Evolutionary conservation across 2,888 invertebrate genomes (phyloP).

Genomic region (Mechanitis mazaeus): DNA sequence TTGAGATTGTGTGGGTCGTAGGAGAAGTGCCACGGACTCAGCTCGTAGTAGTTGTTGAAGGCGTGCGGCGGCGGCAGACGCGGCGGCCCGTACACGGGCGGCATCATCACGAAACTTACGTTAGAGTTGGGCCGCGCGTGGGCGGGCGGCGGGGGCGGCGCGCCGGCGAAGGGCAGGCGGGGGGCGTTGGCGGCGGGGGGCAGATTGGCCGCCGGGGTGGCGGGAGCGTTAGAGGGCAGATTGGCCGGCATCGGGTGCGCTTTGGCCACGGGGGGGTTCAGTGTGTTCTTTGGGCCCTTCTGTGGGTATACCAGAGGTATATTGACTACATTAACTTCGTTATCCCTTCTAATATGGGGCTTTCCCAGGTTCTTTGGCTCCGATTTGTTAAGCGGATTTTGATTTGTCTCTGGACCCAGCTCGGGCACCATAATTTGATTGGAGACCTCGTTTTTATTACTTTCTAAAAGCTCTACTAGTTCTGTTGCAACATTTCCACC

Average conservation of each 20-base stretch:
- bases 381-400: slow-evolving; percentile 41
- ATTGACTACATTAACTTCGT: slow-evolving; percentile 29
- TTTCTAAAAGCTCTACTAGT: slow-evolving; percentile 50
- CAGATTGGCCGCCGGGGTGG: slow-evolving; percentile 27
- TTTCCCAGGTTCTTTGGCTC: slow-evolving; percentile 42
- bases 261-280: slow-evolving; percentile 38
- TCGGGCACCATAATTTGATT: slow-evolving; percentile 15
- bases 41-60: slow-evolving; percentile 61
- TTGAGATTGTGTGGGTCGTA: slow-evolving; percentile 65
- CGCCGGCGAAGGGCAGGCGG: slow-evolving; percentile 20
- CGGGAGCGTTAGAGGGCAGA: slow-evolving; percentile 28
- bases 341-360: slow-evolving; percentile 35
- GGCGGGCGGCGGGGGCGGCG: slow-evolving; percentile 31
- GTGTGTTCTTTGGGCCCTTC: slow-evolving; percentile 29
- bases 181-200: slow-evolving; percentile 31
- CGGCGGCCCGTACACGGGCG: slow-evolving; percentile 45
- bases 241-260: slow-evolving; percentile 44
- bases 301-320: slow-evolving; percentile 1
- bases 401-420: slow-evolving; percentile 45
- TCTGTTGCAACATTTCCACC: slow-evolving; percentile 60
- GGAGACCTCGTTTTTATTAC: slow-evolving; percentile 32
- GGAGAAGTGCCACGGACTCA: slow-evolving; percentile 65
- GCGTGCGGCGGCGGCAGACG: slow-evolving; percentile 40
- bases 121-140: slow-evolving; percentile 49
- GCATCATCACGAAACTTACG: slow-evolving; percentile 66